phyloP scores from a whole-genome alignment of 2,888 invertebrate genomes.

The Lobophora halterata region DNA sequence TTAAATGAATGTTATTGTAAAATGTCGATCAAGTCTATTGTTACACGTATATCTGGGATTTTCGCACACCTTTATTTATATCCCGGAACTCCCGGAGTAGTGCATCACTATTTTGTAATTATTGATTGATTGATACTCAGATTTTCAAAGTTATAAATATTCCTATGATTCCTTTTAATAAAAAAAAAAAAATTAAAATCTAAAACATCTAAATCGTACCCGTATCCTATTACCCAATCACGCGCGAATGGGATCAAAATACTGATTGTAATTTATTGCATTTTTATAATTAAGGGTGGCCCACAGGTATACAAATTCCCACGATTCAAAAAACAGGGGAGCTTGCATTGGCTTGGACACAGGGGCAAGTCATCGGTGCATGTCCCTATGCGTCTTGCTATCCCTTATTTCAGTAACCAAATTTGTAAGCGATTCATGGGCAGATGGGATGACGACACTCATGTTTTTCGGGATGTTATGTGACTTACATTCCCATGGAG shows the following conservation, averaged over 20 bases:
- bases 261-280: slow-evolving; percentile 75
- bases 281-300: slow-evolving; percentile 59
- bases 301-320: slow-evolving; percentile 68
- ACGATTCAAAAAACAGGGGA: slow-evolving; percentile 62
- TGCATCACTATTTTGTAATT: slow-evolving; percentile 2
- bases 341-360: slow-evolving; percentile 59
- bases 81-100: slow-evolving; percentile 1
- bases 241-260: slow-evolving; percentile 63
- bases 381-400: slow-evolving; percentile 33
- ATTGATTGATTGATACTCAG: not conserved
- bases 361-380: slow-evolving; percentile 58
- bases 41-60: slow-evolving; percentile 1
- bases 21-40: too few species aligned
- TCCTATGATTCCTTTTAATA: slow-evolving; percentile 1
- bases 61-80: slow-evolving; percentile 4
- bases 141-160: slow-evolving; percentile 1
- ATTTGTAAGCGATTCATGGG: slow-evolving; percentile 36
- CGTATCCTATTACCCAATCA: slow-evolving; percentile 58
- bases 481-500: slow-evolving; percentile 46
- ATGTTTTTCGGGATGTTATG: slow-evolving; percentile 33
- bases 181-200: slow-evolving; percentile 22
- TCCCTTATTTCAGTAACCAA: slow-evolving; percentile 22
- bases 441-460: slow-evolving; percentile 40
- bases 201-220: slow-evolving; percentile 31
- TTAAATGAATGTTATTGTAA: slow-evolving; percentile 3